Base-by-base conservation (phyloP, 1,140 invertebrate species). In the Aplysia californica region DNA sequence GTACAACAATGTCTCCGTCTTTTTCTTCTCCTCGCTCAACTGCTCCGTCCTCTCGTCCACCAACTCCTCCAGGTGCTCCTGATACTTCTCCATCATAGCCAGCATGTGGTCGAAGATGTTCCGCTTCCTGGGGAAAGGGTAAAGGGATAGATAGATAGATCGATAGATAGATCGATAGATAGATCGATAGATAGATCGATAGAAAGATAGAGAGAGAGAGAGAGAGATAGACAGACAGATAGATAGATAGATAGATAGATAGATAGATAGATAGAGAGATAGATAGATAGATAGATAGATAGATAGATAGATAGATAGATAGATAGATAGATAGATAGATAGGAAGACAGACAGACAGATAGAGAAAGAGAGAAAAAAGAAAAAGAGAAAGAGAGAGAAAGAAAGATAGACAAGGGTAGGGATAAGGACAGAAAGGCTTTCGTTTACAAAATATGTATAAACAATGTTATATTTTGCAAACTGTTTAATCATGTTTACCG, bases 21-120 rank as follows among this genome's bases (percentile, higher is more conserved):
- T 97, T 90, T 96, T 96, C 90, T 96, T 96, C 90, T 97, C 96
- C 91, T 96, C 94, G 82, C 96, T 95, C 72, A 97, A 89, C 86
- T 97, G 95, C 78, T 96, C 95, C 1, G 96, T 98, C 79, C 96
- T 91, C 84, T 97, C 96, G 41, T 94, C 92, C 79, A 97, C 96
- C 36, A 97, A 87, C 83, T 97, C 95, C 88, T 97, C 96, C 84
- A 97, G 90, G 91, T 97, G 97, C 88, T 96, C 96, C 33, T 96
- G 96, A 88, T 98, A 97, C 86, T 97, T 96, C 87, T 98, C 96
- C 82, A 97, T 91, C 95, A 97, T 97, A 92, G 95, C 94, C 88
- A 97, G 96, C 96, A 97, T 97, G 26, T 96, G 96, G 87, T 97
- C 96, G 35, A 97, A 95, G 83, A 97, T 97, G 88, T 97, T 97